Evolutionary conservation across 2,888 invertebrate species (phyloP).

Genomic region (Hoplodrina blanda): DNA sequence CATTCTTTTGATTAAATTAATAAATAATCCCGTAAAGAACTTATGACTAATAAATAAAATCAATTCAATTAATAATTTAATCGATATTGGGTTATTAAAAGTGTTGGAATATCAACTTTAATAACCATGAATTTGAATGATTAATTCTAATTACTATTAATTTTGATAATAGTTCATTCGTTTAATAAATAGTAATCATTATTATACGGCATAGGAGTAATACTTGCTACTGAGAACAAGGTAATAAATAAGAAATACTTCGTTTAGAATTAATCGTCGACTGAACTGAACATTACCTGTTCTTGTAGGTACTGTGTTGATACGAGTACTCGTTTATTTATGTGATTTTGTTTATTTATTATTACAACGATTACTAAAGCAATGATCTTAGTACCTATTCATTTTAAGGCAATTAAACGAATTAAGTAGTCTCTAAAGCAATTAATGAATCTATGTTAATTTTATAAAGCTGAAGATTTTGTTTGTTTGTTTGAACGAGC

Average conservation of each 20-base stretch:
- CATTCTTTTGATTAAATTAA: background rate
- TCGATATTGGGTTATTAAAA: background rate
- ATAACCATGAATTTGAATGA: conserved; percentile 3
- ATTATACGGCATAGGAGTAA: conserved; percentile 17
- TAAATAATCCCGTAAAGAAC: background rate
- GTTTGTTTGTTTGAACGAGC: no score
- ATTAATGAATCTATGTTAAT: background rate
- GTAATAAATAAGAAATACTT: conserved; percentile 44
- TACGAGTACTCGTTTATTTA: background rate
- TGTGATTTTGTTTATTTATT: background rate
- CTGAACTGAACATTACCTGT: conserved; percentile 4
- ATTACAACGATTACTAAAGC: background rate
- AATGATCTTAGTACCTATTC: no score
- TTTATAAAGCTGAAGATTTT: no score
- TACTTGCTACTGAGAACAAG: conserved; percentile 25
- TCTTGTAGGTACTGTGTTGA: conserved; percentile 5
- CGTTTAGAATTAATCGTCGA: conserved; percentile 12
- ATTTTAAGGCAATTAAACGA: background rate
- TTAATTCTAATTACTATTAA: conserved; percentile 16
- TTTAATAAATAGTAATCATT: conserved; percentile 33
- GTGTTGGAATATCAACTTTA: conserved; percentile 13
- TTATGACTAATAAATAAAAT: background rate
- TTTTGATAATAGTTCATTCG: conserved; percentile 26
- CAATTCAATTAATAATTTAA: conserved; percentile 14
- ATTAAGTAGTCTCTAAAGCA: background rate